These are phyloP conservation scores for Monopterus albus DNA, from an alignment of 2,113 vertebrate species.

Conservation along the genomic window DNA sequence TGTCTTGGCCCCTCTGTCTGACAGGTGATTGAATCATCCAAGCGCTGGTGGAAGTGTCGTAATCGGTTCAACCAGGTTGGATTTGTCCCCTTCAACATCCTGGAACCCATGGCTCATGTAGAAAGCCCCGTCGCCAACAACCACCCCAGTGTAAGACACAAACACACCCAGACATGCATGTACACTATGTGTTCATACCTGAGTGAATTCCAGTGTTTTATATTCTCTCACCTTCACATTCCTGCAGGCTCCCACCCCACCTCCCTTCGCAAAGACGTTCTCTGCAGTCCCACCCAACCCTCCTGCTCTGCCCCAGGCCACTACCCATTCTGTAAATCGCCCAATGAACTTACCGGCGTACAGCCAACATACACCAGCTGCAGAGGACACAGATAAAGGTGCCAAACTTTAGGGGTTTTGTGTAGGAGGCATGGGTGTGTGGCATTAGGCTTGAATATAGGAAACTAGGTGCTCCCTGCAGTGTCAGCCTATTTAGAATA, in stretches of 20 bases:
- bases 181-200: background rate
- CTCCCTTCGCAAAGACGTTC: slow-evolving; percentile 48
- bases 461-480: no score
- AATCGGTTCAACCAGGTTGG: slow-evolving; percentile 84
- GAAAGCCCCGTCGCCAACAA: slow-evolving; percentile 59
- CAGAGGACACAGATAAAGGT: slow-evolving; percentile 81
- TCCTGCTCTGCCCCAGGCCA: slow-evolving; percentile 9
- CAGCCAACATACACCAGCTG: slow-evolving; percentile 45
- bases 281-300: slow-evolving; percentile 45
- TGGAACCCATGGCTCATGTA: slow-evolving; percentile 78
- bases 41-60: slow-evolving; percentile 87
- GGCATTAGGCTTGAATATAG: no score
- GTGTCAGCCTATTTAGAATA: no score
- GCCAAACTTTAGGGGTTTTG: background rate
- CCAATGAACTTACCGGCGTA: slow-evolving; percentile 65
- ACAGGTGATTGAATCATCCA: slow-evolving; percentile 86
- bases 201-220: no score
- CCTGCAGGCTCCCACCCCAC: slow-evolving; percentile 63
- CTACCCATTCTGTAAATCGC: slow-evolving; percentile 33
- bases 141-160: slow-evolving; percentile 68
- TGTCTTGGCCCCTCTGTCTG: background rate
- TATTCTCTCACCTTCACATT: slow-evolving; percentile 18
- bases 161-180: background rate
- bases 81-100: slow-evolving; percentile 87
- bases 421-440: no score